These are phyloP conservation scores for Acrobeloides nanus DNA, from an alignment of 2,888 invertebrate species.

Conservation along the genomic window DNA sequence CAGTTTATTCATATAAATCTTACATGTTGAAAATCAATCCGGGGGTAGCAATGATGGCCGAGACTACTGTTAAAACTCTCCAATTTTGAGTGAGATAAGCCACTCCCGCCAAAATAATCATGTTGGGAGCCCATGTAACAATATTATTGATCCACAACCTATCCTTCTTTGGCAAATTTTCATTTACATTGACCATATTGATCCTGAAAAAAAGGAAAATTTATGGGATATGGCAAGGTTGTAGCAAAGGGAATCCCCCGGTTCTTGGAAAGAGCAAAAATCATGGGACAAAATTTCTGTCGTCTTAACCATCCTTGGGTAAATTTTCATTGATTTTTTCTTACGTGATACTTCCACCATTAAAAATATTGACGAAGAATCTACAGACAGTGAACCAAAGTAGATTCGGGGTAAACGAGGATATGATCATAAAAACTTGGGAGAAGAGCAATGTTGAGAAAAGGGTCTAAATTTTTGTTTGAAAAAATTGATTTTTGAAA, in stretches of 20 bases:
- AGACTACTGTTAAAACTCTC: constrained; percentile 14
- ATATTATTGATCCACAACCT: constrained; percentile 15
- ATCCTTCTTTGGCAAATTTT: constrained; percentile 43
- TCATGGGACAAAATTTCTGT: too few relatives aligned
- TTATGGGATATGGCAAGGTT: neutral
- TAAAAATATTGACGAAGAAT: constrained; percentile 40
- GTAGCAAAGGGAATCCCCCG: constrained; percentile 1
- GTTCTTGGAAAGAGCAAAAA: too few relatives aligned
- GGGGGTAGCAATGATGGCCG: too few relatives aligned
- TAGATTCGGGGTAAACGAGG: constrained; percentile 30
- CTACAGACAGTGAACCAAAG: constrained; percentile 39
- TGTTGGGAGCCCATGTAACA: constrained; percentile 44
- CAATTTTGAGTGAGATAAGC: constrained; percentile 27
- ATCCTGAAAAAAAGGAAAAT: neutral
- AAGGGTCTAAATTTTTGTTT: constrained; percentile 13
- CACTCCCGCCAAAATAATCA: constrained; percentile 38
- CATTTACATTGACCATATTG: constrained; percentile 19
- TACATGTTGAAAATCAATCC: too few relatives aligned
- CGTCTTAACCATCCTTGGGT: too few relatives aligned
- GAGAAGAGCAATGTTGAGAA: constrained; percentile 30
- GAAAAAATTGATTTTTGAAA: neutral
- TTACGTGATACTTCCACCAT: constrained; percentile 42
- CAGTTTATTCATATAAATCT: too few relatives aligned
- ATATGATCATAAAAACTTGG: constrained; percentile 23
- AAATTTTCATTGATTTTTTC: neutral